Evolutionary conservation across 2,797 vertebrate species (phyloP).

Genomic region (Chelidonichthys spinosus): DNA sequence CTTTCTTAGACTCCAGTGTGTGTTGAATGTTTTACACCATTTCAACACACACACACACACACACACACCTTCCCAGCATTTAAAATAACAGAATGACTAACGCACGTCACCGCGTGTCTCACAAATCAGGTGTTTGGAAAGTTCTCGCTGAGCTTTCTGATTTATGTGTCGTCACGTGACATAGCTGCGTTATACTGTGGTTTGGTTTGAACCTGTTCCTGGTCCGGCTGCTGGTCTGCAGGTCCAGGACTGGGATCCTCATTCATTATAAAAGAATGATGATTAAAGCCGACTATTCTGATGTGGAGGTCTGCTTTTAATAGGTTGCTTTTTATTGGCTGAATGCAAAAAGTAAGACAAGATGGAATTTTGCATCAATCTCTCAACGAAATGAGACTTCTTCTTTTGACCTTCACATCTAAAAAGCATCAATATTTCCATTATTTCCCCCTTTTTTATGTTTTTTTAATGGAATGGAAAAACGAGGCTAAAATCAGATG

Average conservation of each 20-base stretch:
- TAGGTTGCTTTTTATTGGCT: neutral
- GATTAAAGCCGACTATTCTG: too few species aligned
- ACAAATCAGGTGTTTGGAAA: too few species aligned
- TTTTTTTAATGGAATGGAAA: neutral
- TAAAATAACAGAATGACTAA: neutral
- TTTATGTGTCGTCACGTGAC: too few species aligned
- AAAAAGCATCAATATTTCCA: neutral
- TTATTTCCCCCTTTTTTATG: neutral
- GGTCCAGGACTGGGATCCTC: too few species aligned
- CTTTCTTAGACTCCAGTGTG: neutral
- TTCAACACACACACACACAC: neutral
- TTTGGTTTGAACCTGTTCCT: too few species aligned
- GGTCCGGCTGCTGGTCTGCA: too few species aligned
- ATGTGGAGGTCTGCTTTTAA: too few species aligned
- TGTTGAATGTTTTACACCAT: neutral
- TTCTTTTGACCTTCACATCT: neutral
- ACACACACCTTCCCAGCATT: neutral
- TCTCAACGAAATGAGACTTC: too few species aligned
- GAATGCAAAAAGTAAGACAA: neutral
- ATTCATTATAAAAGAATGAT: too few species aligned
- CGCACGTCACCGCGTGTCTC: too few species aligned
- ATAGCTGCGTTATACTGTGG: too few species aligned
- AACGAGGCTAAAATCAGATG: neutral
- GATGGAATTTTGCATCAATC: neutral
- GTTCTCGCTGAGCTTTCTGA: too few species aligned